Evolutionary conservation across 2,113 vertebrate genomes (phyloP).

Genomic region (Ciconia boyciana): DNA sequence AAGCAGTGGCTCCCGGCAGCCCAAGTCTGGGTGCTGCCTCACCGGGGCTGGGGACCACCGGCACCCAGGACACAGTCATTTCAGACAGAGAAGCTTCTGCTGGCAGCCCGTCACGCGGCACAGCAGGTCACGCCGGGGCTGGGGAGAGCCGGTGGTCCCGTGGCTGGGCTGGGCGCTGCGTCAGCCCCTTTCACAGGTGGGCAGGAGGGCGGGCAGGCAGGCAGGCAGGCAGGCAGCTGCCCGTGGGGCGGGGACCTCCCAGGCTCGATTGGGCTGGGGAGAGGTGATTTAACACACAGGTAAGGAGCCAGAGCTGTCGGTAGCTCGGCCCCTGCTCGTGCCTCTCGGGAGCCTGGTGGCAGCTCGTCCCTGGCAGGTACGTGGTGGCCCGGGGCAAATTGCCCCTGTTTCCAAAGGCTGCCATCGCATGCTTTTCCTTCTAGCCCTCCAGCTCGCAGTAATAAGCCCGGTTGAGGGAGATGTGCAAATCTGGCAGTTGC

Average conservation of each 20-base stretch:
- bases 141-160: neutral
- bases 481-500: neutral
- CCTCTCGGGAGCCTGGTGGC: neutral
- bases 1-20: neutral
- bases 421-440: neutral
- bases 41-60: neutral
- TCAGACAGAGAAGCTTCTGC: neutral
- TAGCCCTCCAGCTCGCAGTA: accelerated
- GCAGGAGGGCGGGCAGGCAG: neutral
- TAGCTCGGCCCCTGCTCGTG: accelerated
- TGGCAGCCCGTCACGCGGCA: accelerated
- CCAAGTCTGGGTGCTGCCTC: accelerated
- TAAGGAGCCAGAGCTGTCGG: neutral
- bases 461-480: neutral
- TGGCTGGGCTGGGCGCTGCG: neutral
- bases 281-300: neutral
- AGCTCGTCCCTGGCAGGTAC: neutral
- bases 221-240: neutral
- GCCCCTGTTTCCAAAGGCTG: neutral
- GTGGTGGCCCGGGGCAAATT: neutral
- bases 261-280: neutral
- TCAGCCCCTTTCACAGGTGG: neutral
- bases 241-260: accelerated
- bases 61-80: accelerated
- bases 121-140: neutral